Conservation (phyloP, 2,888 invertebrate species). For the Ichneumoninae sp. region DNA sequence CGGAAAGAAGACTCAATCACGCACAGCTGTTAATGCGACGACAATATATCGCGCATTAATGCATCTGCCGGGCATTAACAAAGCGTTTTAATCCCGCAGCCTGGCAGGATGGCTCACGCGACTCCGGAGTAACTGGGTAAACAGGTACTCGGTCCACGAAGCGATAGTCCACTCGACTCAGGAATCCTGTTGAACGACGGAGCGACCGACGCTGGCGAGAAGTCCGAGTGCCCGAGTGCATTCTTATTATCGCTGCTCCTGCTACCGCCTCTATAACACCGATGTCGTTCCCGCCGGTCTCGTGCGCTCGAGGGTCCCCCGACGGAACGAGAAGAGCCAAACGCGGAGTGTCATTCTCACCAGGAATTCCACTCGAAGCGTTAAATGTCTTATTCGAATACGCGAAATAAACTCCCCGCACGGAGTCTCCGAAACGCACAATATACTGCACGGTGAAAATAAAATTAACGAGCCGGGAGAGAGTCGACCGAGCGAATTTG, state of each 20-base stretch:
- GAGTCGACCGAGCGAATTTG: constrained; percentile 26
- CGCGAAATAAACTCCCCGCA: constrained; percentile 52
- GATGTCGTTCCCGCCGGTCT: constrained; percentile 28
- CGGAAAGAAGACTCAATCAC: constrained; percentile 5
- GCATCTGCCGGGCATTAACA: constrained; percentile 69
- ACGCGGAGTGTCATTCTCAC: constrained; percentile 49
- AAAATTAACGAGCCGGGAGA: constrained; percentile 36
- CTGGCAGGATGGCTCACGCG: constrained; percentile 54
- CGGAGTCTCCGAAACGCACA: constrained; percentile 22
- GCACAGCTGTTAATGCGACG: not conserved
- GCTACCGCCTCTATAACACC: constrained; percentile 36
- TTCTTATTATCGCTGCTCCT: constrained; percentile 58
- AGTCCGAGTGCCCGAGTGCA: constrained; percentile 54
- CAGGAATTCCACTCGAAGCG: constrained; percentile 59
- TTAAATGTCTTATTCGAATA: constrained; percentile 58
- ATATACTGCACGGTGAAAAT: constrained; percentile 34
- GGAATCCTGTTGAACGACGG: constrained; percentile 55
- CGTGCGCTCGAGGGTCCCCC: constrained; percentile 29
- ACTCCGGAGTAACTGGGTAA: constrained; percentile 73
- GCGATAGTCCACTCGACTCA: constrained; percentile 74
- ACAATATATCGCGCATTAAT: constrained; percentile 72
- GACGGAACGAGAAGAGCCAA: constrained; percentile 6
- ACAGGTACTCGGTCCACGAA: constrained; percentile 74
- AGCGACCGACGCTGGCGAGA: constrained; percentile 29
- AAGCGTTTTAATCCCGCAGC: constrained; percentile 72